phyloP scores from a whole-genome alignment of 1,140 invertebrate species.

The Tetramorium simillimum region DNA sequence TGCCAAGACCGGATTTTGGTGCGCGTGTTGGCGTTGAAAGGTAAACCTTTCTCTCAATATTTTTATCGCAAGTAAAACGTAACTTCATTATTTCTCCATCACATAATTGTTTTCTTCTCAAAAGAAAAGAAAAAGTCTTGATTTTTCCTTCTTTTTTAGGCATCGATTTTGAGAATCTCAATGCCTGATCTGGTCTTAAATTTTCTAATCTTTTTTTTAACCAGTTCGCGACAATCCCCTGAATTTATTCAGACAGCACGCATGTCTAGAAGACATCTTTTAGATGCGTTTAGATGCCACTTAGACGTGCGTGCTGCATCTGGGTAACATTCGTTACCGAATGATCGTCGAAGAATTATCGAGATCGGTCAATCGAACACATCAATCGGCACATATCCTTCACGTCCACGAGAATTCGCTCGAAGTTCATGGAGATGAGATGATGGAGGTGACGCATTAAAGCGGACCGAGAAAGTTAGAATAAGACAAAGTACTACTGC shows the following conservation, averaged over 20 bases:
- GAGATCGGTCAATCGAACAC: constrained; percentile 17
- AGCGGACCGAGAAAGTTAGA: constrained; percentile 1
- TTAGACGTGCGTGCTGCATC: background rate
- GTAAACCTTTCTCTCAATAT: background rate
- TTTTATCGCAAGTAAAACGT: background rate
- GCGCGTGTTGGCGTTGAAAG: background rate
- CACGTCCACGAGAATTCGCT: constrained; percentile 57
- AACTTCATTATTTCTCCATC: background rate
- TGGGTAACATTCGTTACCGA: background rate
- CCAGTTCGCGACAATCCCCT: background rate
- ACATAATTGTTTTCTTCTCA: background rate
- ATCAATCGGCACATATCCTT: background rate
- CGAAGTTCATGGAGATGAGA: constrained; percentile 1
- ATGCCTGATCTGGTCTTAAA: background rate
- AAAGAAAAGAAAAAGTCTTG: background rate
- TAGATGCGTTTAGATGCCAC: no score
- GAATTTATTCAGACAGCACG: background rate
- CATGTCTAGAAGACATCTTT: no score
- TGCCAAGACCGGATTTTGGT: background rate
- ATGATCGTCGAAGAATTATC: constrained; percentile 17
- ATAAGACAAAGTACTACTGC: constrained; percentile 45
- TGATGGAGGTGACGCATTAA: constrained; percentile 20
- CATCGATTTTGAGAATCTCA: background rate
- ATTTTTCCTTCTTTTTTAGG: background rate
- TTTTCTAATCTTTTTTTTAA: background rate